phyloP scores from a whole-genome alignment of 2,888 invertebrate species.

The Eilema griseolum region DNA sequence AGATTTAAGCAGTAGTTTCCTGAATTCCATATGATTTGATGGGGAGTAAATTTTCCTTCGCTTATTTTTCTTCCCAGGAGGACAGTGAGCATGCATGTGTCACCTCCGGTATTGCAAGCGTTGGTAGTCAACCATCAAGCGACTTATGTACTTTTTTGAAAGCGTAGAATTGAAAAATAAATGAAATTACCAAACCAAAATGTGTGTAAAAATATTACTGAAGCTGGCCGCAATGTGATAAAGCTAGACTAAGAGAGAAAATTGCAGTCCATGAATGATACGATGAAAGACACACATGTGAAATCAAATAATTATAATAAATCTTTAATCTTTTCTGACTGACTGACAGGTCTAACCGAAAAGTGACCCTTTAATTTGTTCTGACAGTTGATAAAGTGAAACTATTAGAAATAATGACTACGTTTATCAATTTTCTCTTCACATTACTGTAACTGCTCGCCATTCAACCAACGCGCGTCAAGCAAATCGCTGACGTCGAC shows the following conservation, averaged over 20 bases:
- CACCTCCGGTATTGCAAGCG: too few relatives aligned
- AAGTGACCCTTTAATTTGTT: neutral
- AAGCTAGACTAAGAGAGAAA: too few relatives aligned
- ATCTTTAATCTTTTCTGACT: neutral
- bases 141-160: too few relatives aligned
- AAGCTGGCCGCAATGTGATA: too few relatives aligned
- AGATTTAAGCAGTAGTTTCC: too few relatives aligned
- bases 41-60: neutral
- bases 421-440: slow-evolving; percentile 18
- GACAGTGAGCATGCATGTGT: too few relatives aligned
- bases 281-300: neutral
- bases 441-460: slow-evolving; percentile 18
- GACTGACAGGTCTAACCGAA: neutral
- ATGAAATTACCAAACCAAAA: too few relatives aligned
- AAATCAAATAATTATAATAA: neutral
- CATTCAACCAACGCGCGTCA: slow-evolving; percentile 15
- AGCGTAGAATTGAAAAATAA: too few relatives aligned
- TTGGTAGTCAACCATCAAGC: too few relatives aligned
- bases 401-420: slow-evolving; percentile 17
- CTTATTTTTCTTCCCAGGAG: too few relatives aligned
- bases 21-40: neutral
- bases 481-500: slow-evolving; percentile 25
- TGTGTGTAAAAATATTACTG: too few relatives aligned
- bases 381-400: slow-evolving; percentile 12
- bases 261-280: neutral